Conservation (phyloP, 2,888 invertebrate genomes). For the Exocentrus adspersus region DNA sequence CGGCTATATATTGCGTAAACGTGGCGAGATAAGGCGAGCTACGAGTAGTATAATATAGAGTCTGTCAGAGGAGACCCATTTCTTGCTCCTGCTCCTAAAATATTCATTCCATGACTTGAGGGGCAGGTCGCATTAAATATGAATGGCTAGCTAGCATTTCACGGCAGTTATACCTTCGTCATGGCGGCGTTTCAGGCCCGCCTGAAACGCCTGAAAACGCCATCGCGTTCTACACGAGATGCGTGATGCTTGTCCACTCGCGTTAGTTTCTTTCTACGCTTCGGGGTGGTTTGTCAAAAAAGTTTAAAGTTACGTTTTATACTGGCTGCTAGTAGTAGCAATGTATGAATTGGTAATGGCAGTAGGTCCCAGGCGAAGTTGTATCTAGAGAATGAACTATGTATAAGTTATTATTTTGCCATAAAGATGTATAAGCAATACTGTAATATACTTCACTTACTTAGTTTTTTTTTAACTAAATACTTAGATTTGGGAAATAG, state of each 20-base stretch:
- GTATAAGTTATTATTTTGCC: too few species aligned
- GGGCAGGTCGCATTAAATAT: constrained; percentile 54
- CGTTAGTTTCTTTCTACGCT: constrained; percentile 32
- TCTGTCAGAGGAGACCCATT: constrained; percentile 52
- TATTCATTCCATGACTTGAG: constrained; percentile 56
- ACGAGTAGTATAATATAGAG: constrained; percentile 44
- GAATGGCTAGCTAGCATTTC: constrained; percentile 52
- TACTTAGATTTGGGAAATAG: too few species aligned
- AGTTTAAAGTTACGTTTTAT: constrained; percentile 26
- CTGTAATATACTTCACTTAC: too few species aligned
- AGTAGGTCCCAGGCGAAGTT: too few species aligned
- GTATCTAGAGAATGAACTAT: too few species aligned
- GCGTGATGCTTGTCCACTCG: constrained; percentile 37
- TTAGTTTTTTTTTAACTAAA: too few species aligned
- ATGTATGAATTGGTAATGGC: background rate
- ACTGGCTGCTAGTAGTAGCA: background rate
- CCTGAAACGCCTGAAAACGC: constrained; percentile 43
- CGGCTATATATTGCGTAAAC: constrained; percentile 19
- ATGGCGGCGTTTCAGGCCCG: constrained; percentile 38
- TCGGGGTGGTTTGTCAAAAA: constrained; percentile 32
- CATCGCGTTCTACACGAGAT: constrained; percentile 43
- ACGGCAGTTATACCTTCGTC: constrained; percentile 51
- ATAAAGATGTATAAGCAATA: too few species aligned
- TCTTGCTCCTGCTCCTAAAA: constrained; percentile 52
- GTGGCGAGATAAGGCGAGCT: constrained; percentile 25